These are phyloP conservation scores for Sisor rabdophorus DNA, from an alignment of 2,113 vertebrate genomes.

Conservation along the genomic window DNA sequence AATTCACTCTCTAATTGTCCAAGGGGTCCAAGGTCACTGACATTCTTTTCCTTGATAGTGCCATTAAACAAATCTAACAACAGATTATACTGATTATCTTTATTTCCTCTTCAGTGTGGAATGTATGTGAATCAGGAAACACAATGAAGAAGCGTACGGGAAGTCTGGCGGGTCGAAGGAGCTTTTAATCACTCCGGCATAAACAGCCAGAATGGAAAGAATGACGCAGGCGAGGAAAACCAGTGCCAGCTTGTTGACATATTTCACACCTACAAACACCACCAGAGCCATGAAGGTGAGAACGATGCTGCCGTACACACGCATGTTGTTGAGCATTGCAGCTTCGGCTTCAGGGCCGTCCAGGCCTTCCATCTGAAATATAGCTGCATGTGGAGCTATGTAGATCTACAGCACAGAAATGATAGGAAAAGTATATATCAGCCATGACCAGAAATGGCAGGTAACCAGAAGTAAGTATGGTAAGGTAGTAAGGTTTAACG, in stretches of 20 bases:
- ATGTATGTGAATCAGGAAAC: background rate
- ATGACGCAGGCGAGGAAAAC: constrained; percentile 96
- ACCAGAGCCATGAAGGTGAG: constrained; percentile 89
- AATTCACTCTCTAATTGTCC: background rate
- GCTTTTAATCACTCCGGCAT: constrained; percentile 92
- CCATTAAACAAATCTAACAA: background rate
- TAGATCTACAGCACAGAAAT: constrained; percentile 76
- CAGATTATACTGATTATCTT: background rate
- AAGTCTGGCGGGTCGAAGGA: constrained; percentile 89
- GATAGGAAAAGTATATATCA: background rate
- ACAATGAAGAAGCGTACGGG: constrained; percentile 77
- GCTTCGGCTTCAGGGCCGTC: constrained; percentile 78
- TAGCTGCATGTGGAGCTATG: constrained; percentile 87
- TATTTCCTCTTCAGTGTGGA: background rate
- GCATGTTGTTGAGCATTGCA: constrained; percentile 95
- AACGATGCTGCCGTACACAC: constrained; percentile 91
- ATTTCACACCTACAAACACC: constrained; percentile 95
- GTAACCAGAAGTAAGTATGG: too few relatives aligned
- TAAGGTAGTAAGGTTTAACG: too few relatives aligned
- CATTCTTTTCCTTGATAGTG: background rate
- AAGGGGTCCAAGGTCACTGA: background rate
- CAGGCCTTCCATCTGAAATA: constrained; percentile 91
- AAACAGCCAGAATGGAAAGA: constrained; percentile 92
- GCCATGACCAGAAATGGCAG: too few relatives aligned
- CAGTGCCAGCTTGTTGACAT: constrained; percentile 95